phyloP scores from a whole-genome alignment of 1,140 invertebrate genomes.

The Ceratina japonica region DNA sequence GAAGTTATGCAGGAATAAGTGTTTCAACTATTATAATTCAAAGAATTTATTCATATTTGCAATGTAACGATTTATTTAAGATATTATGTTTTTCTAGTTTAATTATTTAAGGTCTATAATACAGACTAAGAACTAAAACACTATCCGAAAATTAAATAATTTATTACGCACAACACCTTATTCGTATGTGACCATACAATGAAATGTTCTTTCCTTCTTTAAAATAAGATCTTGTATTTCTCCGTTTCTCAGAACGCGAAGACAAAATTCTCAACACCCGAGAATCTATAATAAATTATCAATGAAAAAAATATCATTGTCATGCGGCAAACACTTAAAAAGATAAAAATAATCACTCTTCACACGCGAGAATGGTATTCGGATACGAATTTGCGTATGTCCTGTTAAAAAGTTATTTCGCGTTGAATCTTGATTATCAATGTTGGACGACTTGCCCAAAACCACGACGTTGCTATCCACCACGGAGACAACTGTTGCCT shows the following conservation, averaged over 20 bases:
- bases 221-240: slow-evolving; percentile 13
- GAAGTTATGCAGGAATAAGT: no score
- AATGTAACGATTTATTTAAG: background rate
- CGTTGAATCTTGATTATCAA: slow-evolving; percentile 4
- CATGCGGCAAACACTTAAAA: slow-evolving; percentile 45
- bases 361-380: slow-evolving; percentile 35
- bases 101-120: no score
- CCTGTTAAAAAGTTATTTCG: slow-evolving; percentile 8
- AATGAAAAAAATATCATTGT: slow-evolving; percentile 19
- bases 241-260: background rate
- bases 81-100: no score
- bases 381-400: slow-evolving; percentile 1
- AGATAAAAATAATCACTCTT: slow-evolving; percentile 47
- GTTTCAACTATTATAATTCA: background rate
- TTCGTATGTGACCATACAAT: slow-evolving; percentile 55
- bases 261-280: slow-evolving; percentile 14
- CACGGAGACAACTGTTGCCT: background rate
- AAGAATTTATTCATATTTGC: slow-evolving; percentile 1
- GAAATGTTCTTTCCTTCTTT: slow-evolving; percentile 35
- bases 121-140: slow-evolving; percentile 41
- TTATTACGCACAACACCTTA: slow-evolving; percentile 64
- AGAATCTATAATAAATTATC: slow-evolving; percentile 12
- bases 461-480: background rate
- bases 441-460: background rate
- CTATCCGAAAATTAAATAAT: slow-evolving; percentile 65